Conservation (phyloP, 2,888 invertebrate genomes). For the Troilus luridus region DNA sequence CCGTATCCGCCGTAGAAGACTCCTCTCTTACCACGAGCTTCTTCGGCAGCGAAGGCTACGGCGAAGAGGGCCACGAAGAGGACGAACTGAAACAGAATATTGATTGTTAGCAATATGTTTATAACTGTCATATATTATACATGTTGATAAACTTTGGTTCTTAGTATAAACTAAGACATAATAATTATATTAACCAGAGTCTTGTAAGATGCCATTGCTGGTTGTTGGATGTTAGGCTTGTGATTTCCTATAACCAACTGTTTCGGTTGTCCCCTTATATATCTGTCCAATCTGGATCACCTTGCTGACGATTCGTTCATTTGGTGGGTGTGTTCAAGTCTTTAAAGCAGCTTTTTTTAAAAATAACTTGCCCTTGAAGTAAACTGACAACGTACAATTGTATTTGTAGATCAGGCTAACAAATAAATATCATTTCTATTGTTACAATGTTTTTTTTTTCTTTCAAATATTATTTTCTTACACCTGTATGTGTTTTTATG, state of each 20-base stretch:
- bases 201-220: conserved; percentile 13
- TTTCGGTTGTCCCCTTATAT: background rate
- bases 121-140: background rate
- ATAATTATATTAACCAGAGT: background rate
- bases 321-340: background rate
- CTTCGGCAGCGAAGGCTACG: conserved; percentile 46
- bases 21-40: conserved; percentile 44
- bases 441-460: too few species aligned
- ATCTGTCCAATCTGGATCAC: conserved; percentile 3
- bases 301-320: background rate
- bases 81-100: background rate
- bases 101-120: background rate
- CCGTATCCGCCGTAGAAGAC: conserved; percentile 7
- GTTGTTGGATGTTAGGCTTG: background rate
- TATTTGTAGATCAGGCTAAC: too few species aligned
- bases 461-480: too few species aligned
- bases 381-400: background rate
- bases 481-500: too few species aligned
- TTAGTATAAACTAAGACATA: background rate
- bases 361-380: background rate
- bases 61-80: conserved; percentile 19
- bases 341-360: background rate
- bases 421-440: too few species aligned
- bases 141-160: background rate
- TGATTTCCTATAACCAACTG: background rate